These are phyloP conservation scores for Callosobruchus maculatus DNA, from an alignment of 2,888 invertebrate species.

Conservation along the genomic window DNA sequence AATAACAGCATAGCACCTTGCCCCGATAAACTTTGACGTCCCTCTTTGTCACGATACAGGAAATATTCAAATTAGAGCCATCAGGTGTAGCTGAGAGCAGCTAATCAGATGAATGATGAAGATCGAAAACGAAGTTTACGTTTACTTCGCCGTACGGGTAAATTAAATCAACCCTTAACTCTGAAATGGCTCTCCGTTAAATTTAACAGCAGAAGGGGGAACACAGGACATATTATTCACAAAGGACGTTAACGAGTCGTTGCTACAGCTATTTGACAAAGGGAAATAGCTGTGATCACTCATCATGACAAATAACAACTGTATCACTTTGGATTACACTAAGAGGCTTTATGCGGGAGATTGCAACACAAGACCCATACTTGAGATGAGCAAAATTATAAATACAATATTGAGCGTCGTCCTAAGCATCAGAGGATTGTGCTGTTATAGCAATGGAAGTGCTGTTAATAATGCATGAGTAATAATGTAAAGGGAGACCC, in stretches of 20 bases:
- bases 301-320: background rate
- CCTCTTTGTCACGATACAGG: background rate
- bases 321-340: background rate
- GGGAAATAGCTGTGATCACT: background rate
- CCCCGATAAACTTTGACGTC: background rate
- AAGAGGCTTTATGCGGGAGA: background rate
- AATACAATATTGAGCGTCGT: no score
- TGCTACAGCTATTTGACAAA: background rate
- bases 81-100: background rate
- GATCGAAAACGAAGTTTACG: background rate
- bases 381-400: background rate
- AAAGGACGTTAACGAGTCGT: background rate
- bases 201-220: background rate
- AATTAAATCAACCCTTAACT: background rate
- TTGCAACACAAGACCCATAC: background rate
- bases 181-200: background rate
- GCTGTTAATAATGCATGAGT: no score
- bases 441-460: no score
- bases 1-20: background rate
- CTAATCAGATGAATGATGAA: background rate
- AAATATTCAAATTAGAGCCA: background rate
- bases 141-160: background rate
- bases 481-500: no score
- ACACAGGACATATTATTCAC: background rate
- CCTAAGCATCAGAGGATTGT: no score